A percentile compares a stretch with the other conserved stretches of the same genome.
Evolutionary conservation across 2,888 invertebrate species (phyloP).

Genomic region (Acleris cristana): DNA sequence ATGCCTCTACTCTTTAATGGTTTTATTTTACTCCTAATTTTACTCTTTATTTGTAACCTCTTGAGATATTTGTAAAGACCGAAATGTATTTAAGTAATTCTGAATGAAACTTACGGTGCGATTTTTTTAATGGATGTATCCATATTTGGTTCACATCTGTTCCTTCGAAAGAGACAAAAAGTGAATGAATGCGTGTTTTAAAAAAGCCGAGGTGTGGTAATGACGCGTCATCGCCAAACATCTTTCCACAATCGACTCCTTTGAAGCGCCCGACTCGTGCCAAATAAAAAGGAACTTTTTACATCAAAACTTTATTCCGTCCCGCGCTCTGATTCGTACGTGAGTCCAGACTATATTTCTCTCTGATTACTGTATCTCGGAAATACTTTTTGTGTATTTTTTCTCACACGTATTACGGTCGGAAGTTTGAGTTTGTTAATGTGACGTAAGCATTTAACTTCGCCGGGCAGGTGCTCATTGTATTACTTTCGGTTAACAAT

Average conservation of each 20-base stretch:
- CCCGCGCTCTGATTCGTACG: slow-evolving; percentile 74
- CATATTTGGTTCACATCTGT: neutral
- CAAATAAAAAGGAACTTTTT: slow-evolving; percentile 82
- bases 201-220: slow-evolving; percentile 11
- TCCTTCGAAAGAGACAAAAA: neutral
- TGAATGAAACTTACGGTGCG: too few species aligned
- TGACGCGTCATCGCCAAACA: slow-evolving; percentile 18
- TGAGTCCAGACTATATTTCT: slow-evolving; percentile 71
- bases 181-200: neutral
- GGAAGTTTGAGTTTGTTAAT: slow-evolving; percentile 23
- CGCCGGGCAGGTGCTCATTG: slow-evolving; percentile 13
- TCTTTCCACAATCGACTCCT: slow-evolving; percentile 16
- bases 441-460: slow-evolving; percentile 24
- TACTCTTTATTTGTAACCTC: too few species aligned
- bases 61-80: too few species aligned
- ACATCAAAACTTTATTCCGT: slow-evolving; percentile 82
- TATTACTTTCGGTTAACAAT: slow-evolving; percentile 2
- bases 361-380: slow-evolving; percentile 71
- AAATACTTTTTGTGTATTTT: slow-evolving; percentile 43
- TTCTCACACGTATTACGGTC: slow-evolving; percentile 13
- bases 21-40: too few species aligned
- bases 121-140: too few species aligned
- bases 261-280: slow-evolving; percentile 48
- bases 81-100: too few species aligned
- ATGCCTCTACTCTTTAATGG: too few species aligned